phyloP scores from a whole-genome alignment of 2,113 vertebrate genomes.

The Silurus meridionalis region DNA sequence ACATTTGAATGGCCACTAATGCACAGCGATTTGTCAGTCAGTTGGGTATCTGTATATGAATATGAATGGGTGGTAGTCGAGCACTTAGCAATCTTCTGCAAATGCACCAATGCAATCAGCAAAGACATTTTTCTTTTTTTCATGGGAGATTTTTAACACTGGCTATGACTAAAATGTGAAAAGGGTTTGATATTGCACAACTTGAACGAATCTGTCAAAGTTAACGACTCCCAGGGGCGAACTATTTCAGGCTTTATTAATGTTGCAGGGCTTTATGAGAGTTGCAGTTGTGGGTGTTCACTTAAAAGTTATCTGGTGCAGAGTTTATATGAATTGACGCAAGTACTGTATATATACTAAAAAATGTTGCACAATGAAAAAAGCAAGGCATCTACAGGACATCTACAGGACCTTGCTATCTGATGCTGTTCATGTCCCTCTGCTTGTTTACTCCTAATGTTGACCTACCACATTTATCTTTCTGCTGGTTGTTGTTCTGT shows the following conservation, averaged over 20 bases:
- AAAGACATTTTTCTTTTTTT: background rate
- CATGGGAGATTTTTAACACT: background rate
- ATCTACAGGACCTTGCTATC: background rate
- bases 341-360: background rate
- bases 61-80: slow-evolving; percentile 10
- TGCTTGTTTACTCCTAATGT: background rate
- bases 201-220: slow-evolving; percentile 32
- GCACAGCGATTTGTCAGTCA: background rate
- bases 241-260: slow-evolving; percentile 41
- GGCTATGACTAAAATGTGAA: background rate
- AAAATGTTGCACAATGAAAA: background rate
- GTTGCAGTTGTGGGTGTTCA: slow-evolving; percentile 13
- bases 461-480: background rate
- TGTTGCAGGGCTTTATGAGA: slow-evolving; percentile 37
- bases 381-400: background rate
- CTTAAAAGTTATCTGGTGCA: background rate
- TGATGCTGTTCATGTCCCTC: background rate
- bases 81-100: slow-evolving; percentile 25
- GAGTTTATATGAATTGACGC: background rate
- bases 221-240: slow-evolving; percentile 37
- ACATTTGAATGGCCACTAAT: slow-evolving; percentile 14
- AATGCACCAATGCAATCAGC: slow-evolving; percentile 28
- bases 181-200: slow-evolving; percentile 14
- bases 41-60: background rate
- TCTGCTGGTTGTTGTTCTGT: background rate